A percentile compares a stretch with the other conserved stretches of the same genome.
phyloP scores from a whole-genome alignment of 2,888 invertebrate genomes.

The Pharmacophagus antenor region DNA sequence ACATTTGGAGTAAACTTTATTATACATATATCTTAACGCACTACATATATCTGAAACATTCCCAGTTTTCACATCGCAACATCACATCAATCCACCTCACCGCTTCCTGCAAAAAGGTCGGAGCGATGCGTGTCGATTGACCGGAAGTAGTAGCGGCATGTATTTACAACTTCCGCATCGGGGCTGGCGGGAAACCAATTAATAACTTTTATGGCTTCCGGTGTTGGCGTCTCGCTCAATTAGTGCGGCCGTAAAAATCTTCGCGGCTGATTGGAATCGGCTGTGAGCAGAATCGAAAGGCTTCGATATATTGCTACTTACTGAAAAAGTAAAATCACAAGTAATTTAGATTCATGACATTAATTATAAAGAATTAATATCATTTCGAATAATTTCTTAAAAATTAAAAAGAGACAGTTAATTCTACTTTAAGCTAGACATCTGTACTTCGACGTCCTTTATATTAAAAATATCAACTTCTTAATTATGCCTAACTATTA shows the following conservation, averaged over 20 bases:
- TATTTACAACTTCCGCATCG: slow-evolving; percentile 74
- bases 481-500: too few species aligned
- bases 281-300: slow-evolving; percentile 32
- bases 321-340: slow-evolving; percentile 18
- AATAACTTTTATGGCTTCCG: slow-evolving; percentile 78
- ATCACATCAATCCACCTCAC: slow-evolving; percentile 33
- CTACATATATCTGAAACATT: background rate
- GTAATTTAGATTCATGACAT: background rate
- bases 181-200: slow-evolving; percentile 71
- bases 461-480: too few species aligned
- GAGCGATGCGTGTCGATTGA: slow-evolving; percentile 65
- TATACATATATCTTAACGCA: too few species aligned
- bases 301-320: slow-evolving; percentile 8
- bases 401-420: too few species aligned
- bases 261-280: slow-evolving; percentile 66
- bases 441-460: too few species aligned
- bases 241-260: slow-evolving; percentile 74
- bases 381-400: too few species aligned
- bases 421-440: too few species aligned
- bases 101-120: slow-evolving; percentile 51
- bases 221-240: slow-evolving; percentile 66
- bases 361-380: background rate
- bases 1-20: too few species aligned
- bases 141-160: slow-evolving; percentile 71
- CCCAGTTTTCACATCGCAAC: slow-evolving; percentile 6